Base-by-base conservation (phyloP, 64 coral and sea anemone genomes). In the Pocillopora damicornis region DNA sequence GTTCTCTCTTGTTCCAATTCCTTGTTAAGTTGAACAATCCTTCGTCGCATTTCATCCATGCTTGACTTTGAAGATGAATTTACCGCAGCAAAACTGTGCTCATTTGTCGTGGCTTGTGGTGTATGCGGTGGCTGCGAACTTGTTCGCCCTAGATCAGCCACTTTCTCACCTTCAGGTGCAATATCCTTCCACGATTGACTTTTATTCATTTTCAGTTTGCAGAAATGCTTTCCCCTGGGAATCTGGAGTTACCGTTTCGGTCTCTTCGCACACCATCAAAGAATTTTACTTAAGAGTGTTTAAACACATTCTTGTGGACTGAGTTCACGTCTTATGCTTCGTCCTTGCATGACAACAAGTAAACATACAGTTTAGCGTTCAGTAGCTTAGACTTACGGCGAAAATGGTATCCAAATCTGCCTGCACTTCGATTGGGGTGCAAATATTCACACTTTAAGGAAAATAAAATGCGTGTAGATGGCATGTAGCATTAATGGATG, bases 1-100 rank as follows among this genome's bases (percentile, higher is more conserved):
- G 79, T 35, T 88, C 90, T 89, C 73, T 98, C 96, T 25, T 92
- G 74, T 37, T 94, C 92, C 78, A 98, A 77, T 58, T 98, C 96
- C 35, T 94, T 98, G 59, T 94, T 89, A 22, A 98, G 86, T 18
- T 93, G 87, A 73, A 92, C 89, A 87, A 94, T 89, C 59, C 91
- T 94, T 85, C 90, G 79, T 92, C 89, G 87, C 63, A 98, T 83
- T 60, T 94, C 96, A 9, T 92, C 90, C 63, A 87, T 61, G 59
- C 23, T 74, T 36, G 75, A 71, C 59, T 86, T 86, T 6, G 34
- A 75, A 35, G 42, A 23, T 26, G 26, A 12, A 81, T 63, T 81
- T 81, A 34, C 37, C 4, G 38, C 81, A 12, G 61, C 83, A 15
- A 35, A 63, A 34, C 34, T 87, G 38, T 26, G 58, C 75, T 86